Percentiles rank a stretch among this genome's conserved stretches.
These are phyloP conservation scores for Carpatolechia fugitivella DNA, from an alignment of 2,888 invertebrate species.

Conservation along the genomic window DNA sequence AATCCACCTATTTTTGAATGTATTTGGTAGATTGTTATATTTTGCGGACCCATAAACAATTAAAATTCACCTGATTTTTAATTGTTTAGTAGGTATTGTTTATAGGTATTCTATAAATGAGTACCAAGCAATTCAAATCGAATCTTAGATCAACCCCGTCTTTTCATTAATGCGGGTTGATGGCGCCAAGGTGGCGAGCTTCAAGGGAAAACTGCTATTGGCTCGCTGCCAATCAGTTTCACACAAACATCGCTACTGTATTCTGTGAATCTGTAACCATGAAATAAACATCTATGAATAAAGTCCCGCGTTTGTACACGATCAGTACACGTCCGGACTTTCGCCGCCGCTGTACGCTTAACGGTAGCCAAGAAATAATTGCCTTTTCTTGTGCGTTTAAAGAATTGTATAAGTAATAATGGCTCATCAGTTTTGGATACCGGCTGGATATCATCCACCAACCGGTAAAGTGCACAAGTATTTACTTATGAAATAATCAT, in stretches of 20 bases:
- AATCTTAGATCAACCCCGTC: background rate
- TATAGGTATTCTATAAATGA: too few species aligned
- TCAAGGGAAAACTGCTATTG: constrained; percentile 33
- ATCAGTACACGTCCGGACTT: constrained; percentile 39
- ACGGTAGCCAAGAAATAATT: constrained; percentile 4
- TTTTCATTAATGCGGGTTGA: background rate
- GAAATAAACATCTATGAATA: constrained; percentile 76
- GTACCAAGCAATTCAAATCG: too few species aligned
- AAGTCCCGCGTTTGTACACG: constrained; percentile 50
- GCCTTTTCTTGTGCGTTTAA: background rate
- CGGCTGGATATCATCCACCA: constrained; percentile 83
- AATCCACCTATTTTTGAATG: too few species aligned
- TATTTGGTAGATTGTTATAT: too few species aligned
- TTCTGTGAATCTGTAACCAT: constrained; percentile 43
- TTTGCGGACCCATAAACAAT: too few species aligned
- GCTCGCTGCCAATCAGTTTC: constrained; percentile 50
- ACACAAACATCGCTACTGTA: constrained; percentile 42
- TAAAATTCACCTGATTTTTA: too few species aligned
- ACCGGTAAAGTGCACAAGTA: too few species aligned
- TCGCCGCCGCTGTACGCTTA: constrained; percentile 25
- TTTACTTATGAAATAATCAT: background rate
- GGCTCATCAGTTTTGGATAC: constrained; percentile 94
- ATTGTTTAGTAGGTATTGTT: too few species aligned
- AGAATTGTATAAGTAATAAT: constrained; percentile 75
- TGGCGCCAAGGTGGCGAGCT: background rate